A percentile compares a stretch with the other conserved stretches of the same genome.
Evolutionary conservation across 2,797 vertebrate species (phyloP).

Genomic region (Danio kyathit): DNA sequence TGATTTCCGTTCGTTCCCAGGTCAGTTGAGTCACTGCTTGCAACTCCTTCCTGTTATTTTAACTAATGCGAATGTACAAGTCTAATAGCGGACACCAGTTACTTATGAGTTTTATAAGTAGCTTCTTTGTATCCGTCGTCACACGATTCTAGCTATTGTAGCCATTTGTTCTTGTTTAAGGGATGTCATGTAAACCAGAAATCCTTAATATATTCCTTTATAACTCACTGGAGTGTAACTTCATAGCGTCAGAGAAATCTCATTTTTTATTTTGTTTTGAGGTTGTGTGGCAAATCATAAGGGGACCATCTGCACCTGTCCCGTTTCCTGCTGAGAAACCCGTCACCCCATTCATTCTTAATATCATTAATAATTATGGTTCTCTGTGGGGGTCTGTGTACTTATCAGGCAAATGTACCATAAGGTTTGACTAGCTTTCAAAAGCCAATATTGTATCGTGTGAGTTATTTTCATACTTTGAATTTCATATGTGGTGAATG

Average conservation of each 20-base stretch:
- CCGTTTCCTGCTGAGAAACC: conserved; percentile 26
- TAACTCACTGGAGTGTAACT: conserved; percentile 18
- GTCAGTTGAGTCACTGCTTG: conserved; percentile 22
- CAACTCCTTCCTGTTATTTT: conserved; percentile 31
- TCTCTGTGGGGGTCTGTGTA: conserved; percentile 35
- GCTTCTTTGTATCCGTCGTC: conserved; percentile 41
- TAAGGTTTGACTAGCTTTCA: conserved; percentile 54
- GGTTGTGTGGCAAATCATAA: conserved; percentile 31
- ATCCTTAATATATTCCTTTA: conserved; percentile 45
- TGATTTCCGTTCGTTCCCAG: conserved; percentile 14
- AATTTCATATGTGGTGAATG: conserved; percentile 61
- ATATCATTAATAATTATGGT: conserved; percentile 39
- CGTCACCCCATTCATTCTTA: conserved; percentile 31
- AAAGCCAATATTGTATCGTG: conserved; percentile 58
- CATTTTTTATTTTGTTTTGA: neutral
- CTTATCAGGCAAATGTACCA: conserved; percentile 51
- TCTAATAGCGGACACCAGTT: conserved; percentile 36
- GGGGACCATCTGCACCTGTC: conserved; percentile 32
- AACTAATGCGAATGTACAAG: conserved; percentile 37
- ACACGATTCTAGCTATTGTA: conserved; percentile 31
- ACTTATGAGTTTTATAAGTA: conserved; percentile 21
- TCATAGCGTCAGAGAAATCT: conserved; percentile 18
- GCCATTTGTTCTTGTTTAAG: conserved; percentile 48
- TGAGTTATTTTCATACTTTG: conserved; percentile 64
- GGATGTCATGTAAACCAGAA: conserved; percentile 45